Conservation (phyloP, 2,113 vertebrate species). For the Megaceryle maxima region DNA sequence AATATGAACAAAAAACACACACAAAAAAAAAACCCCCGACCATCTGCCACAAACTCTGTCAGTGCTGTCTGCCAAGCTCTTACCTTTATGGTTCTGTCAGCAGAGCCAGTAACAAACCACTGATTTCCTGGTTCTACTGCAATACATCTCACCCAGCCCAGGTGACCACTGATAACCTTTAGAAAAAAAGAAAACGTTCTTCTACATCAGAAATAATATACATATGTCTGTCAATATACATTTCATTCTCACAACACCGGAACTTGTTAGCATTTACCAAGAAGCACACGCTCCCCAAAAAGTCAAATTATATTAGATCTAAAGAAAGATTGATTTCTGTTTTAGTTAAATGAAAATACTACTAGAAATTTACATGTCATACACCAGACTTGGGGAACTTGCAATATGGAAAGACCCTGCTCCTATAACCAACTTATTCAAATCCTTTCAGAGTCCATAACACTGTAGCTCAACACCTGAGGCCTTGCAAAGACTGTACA, state of each 20-base stretch:
- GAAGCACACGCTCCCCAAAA: not conserved
- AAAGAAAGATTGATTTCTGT: not conserved
- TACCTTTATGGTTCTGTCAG: slow-evolving; percentile 98
- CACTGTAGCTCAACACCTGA: not conserved
- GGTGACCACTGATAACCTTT: slow-evolving; percentile 97
- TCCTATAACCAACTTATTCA: not conserved
- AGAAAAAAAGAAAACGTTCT: not conserved
- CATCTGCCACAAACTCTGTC: accelerated
- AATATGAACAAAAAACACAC: not conserved
- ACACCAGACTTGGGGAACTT: not conserved
- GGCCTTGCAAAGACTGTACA: not conserved
- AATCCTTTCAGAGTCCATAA: not conserved
- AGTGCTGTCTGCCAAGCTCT: not conserved
- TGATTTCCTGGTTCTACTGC: slow-evolving; percentile 97
- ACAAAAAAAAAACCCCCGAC: not conserved
- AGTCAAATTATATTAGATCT: not conserved
- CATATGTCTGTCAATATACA: not conserved
- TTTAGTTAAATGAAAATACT: not conserved
- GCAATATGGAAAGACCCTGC: not conserved
- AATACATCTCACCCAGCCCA: slow-evolving; percentile 96
- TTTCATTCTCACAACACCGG: not conserved
- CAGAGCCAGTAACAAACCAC: slow-evolving; percentile 98
- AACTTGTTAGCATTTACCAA: not conserved
- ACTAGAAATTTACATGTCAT: not conserved
- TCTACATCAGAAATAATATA: not conserved